Evolutionary conservation across 2,797 vertebrate species (phyloP).

Genomic region (Selene dorsalis): DNA sequence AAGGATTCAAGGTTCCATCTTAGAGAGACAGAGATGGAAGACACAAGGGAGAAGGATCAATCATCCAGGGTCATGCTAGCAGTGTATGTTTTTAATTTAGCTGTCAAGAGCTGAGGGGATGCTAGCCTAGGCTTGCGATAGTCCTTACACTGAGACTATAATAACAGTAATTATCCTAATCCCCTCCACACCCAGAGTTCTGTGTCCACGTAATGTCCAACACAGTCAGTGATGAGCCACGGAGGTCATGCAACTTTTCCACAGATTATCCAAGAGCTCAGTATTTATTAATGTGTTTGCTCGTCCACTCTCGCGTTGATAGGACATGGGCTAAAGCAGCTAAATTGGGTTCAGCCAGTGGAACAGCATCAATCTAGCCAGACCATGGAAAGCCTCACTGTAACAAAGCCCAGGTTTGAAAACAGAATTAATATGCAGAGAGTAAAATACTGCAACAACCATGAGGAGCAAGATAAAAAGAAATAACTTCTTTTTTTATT

Average conservation of each 20-base stretch:
- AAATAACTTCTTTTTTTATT: conserved; percentile 16
- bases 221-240: conserved; percentile 69
- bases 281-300: conserved; percentile 74
- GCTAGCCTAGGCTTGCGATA: conserved; percentile 65
- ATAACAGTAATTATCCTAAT: conserved; percentile 85
- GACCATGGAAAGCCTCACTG: conserved; percentile 27
- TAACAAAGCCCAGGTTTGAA: conserved; percentile 52
- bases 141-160: conserved; percentile 79
- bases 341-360: conserved; percentile 68
- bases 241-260: conserved; percentile 82
- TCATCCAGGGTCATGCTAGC: conserved; percentile 74
- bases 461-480: conserved; percentile 44
- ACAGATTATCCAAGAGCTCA: conserved; percentile 78
- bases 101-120: conserved; percentile 75
- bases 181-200: conserved; percentile 74
- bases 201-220: conserved; percentile 66
- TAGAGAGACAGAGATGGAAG: conserved; percentile 38
- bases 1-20: conserved; percentile 50
- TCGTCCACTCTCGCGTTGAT: conserved; percentile 66
- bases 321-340: conserved; percentile 28
- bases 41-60: conserved; percentile 64
- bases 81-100: conserved; percentile 81
- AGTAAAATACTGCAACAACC: conserved; percentile 47
- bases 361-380: conserved; percentile 49
- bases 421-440: conserved; percentile 59